Percentiles rank a stretch among this genome's conserved stretches.
Evolutionary conservation across 1,140 invertebrate species (phyloP).

Genomic region (Yoshiicerus persimilis): DNA sequence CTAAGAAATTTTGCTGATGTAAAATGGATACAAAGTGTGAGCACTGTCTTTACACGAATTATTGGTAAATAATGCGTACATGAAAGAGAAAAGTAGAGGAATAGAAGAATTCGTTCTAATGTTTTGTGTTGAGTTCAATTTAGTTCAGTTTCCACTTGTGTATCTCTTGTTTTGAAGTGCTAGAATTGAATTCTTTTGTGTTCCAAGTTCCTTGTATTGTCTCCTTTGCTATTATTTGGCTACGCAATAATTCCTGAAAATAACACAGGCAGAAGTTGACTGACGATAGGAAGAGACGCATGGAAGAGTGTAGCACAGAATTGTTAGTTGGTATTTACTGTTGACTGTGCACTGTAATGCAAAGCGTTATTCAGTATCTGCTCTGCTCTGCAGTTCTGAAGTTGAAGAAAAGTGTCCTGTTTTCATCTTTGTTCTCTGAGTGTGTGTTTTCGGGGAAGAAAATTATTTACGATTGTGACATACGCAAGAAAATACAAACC

Average conservation of each 20-base stretch:
- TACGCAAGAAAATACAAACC: not conserved
- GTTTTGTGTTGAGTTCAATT: not conserved
- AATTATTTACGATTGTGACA: not conserved
- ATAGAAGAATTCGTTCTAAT: not conserved
- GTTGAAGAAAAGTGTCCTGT: not conserved
- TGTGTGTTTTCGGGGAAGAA: not conserved
- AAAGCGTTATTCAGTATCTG: not conserved
- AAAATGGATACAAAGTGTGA: no score
- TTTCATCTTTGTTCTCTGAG: not conserved
- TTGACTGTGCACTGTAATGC: not conserved
- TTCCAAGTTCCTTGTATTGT: not conserved
- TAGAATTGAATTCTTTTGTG: not conserved
- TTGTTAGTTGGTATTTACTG: not conserved
- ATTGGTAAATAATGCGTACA: not conserved
- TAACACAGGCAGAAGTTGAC: not conserved
- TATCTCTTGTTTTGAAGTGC: not conserved
- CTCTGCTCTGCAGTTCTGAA: not conserved
- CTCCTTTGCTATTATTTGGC: not conserved
- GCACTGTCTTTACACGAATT: no score
- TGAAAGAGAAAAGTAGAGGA: not conserved
- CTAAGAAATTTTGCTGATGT: no score
- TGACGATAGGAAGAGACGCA: no score
- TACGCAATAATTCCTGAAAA: not conserved
- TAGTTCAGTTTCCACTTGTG: not conserved
- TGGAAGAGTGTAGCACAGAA: not conserved